Evolutionary conservation across 1,140 invertebrate species (phyloP), one percentile per base, ranked within the genome.

Genomic region (Luehdorfia chinensis): DNA sequence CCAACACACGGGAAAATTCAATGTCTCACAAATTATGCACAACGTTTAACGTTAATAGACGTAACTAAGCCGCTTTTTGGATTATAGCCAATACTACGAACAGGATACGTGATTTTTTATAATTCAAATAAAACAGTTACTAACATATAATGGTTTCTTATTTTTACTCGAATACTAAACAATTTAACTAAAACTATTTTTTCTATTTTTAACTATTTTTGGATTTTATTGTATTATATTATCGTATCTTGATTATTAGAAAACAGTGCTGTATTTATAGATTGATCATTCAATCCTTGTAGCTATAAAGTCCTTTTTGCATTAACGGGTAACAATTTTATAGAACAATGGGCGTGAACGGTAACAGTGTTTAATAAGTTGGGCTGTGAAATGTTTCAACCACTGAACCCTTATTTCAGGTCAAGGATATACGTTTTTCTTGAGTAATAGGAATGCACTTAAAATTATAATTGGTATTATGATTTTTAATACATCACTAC

Each of bases 311-410:
- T 11, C 14, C 1, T 28, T 14, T 4, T 43, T 15, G 1, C 7
- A 4, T 12, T 43, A 16, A 30, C 37, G 8, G 15, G 13, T 14
- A 9, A 28, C 13, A 43, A n/a, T 43, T 43, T 43, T 43, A 28
- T 27, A 14, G 14, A 15, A 28, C 25, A 43, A 28, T 43, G 14
- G 37, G 25, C 16, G 25, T 28, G 37, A 25, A 9, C 14, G 36
- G 25, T 39, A 39, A 39, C 18, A n/a, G 21, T 25, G 36, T 39
- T 25, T 39, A 39, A 27, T 39, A 27, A 23, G 36, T 25, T 27
- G 19, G 36, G 21, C 21, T 27, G 12, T 39, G 36, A 39, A 39
- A n/a, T 21, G 23, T 25, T 39, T 15, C 12, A 25, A 39, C 36
- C 11, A 37, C 27, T 39, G 19, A 23, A 39, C 36, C 34, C 34